These are phyloP conservation scores for Nothocercus nigrocapillus DNA, from an alignment of 2,113 vertebrate genomes.

Conservation along the genomic window DNA sequence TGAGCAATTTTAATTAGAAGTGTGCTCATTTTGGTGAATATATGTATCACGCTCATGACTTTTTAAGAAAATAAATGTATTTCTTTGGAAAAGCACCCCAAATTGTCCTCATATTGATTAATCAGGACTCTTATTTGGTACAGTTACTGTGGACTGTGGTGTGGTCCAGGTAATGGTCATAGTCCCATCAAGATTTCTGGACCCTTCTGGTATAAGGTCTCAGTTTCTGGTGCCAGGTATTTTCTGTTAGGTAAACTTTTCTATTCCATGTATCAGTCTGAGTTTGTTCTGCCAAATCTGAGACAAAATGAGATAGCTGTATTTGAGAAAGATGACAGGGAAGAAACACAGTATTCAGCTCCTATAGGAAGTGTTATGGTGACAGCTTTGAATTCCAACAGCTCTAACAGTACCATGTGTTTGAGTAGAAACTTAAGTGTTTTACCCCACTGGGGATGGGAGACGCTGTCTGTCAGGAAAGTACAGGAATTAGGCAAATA, in stretches of 20 bases:
- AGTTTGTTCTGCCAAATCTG: background rate
- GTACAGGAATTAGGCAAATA: background rate
- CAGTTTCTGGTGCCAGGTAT: background rate
- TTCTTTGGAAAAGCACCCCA: background rate
- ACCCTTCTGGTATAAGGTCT: background rate
- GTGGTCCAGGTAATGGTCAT: background rate
- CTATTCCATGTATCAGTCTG: background rate
- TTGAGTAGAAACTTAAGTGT: background rate
- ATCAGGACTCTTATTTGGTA: background rate
- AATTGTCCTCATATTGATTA: background rate
- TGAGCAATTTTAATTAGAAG: background rate
- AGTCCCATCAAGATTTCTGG: background rate
- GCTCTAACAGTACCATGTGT: background rate
- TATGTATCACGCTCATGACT: background rate
- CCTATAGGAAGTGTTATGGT: background rate
- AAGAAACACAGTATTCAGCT: background rate
- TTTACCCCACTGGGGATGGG: fast-evolving
- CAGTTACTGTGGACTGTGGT: background rate
- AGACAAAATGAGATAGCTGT: background rate
- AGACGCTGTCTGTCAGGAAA: background rate
- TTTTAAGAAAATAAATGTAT: background rate
- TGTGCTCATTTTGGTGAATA: background rate
- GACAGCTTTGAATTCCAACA: background rate
- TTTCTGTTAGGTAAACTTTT: background rate
- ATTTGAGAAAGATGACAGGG: background rate